Evolutionary conservation across 2,797 vertebrate species (phyloP), one percentile per base, ranked within the genome.

Genomic region (Parotocinclus haroldoi): DNA sequence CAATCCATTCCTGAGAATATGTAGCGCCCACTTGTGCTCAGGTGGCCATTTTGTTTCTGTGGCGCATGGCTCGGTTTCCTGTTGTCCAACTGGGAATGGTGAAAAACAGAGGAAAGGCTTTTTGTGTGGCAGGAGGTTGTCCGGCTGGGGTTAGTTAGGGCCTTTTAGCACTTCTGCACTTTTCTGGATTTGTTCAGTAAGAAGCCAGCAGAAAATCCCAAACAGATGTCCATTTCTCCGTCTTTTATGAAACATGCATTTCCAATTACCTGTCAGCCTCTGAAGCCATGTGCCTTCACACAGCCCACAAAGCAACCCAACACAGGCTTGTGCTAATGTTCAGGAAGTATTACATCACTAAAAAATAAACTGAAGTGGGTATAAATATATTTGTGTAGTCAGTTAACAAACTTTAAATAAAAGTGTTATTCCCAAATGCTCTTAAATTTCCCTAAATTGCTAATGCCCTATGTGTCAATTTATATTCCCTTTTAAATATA

Each of bases 261-360:
- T 80, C 68, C 79, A 77, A 79, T 80, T 80, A 80, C 65, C 72
- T 73, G 58, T 60, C 70, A 62, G 64, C 58, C 71, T 68, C 52
- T 57, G 62, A 64, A 72, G 68, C 63, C 9, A 54, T 49, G 67
- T 54, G 66, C 68, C 19, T 68, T 70, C 7, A 19, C 37, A 44
- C 52, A 50, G 72, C 61, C 59, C 54, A 27, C 18, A 69, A 40
- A 19, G 52, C 62, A 72, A 71, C 53, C 60, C 72, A 69, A 71
- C 74, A 62, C 66, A 16, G 63, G 54, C 63, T 63, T 36, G 56
- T 56, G 37, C 72, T 71, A 73, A 73, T 71, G 72, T 67, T 70
- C 75, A 75, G 78, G 78, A 79, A 79, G 76, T 71, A 68, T 79
- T 79, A 77, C 78, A 79, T 79, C 78, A 79, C 72, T 44, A 16